Percentiles rank a stretch among this genome's conserved stretches.
Conservation (phyloP, 2,797 vertebrate genomes). For the Takifugu rubripes region DNA sequence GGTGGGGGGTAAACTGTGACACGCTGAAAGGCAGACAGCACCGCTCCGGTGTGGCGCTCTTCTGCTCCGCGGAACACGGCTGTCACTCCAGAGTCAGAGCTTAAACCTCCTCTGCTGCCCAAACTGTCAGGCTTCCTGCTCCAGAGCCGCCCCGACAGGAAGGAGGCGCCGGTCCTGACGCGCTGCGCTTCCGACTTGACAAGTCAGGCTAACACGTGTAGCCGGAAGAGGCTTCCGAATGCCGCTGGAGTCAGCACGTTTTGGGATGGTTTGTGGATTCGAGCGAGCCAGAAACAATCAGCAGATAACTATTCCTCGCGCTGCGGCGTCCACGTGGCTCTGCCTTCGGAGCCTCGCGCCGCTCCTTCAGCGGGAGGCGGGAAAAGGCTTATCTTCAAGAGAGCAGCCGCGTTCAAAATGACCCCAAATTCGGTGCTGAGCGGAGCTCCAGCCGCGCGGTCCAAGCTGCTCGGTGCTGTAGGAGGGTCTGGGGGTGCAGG, state of each 20-base stretch:
- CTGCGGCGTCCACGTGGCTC: no score
- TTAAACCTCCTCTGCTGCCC: constrained; percentile 11
- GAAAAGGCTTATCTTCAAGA: constrained; percentile 22
- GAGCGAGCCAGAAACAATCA: neutral
- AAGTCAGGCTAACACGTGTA: no score
- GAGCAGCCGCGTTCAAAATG: constrained; percentile 29
- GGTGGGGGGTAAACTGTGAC: constrained; percentile 35
- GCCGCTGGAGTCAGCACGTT: no score
- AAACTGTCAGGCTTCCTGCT: constrained; percentile 5
- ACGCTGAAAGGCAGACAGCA: constrained; percentile 25
- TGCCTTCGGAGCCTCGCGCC: no score
- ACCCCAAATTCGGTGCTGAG: constrained; percentile 24
- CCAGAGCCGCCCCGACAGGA: neutral
- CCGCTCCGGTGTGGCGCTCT: constrained; percentile 11
- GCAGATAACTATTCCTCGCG: no score
- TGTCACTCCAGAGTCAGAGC: constrained; percentile 22
- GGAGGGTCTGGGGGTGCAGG: constrained; percentile 28
- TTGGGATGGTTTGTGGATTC: no score
- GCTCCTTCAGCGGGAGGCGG: neutral
- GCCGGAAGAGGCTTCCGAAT: no score
- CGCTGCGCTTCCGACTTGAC: no score
- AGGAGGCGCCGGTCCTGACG: no score
- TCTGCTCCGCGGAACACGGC: constrained; percentile 7
- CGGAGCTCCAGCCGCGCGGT: constrained; percentile 39
- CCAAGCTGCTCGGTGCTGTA: constrained; percentile 34